These are phyloP conservation scores for Basileuterus tristriatus DNA, from an alignment of 2,797 vertebrate species.

Conservation along the genomic window DNA sequence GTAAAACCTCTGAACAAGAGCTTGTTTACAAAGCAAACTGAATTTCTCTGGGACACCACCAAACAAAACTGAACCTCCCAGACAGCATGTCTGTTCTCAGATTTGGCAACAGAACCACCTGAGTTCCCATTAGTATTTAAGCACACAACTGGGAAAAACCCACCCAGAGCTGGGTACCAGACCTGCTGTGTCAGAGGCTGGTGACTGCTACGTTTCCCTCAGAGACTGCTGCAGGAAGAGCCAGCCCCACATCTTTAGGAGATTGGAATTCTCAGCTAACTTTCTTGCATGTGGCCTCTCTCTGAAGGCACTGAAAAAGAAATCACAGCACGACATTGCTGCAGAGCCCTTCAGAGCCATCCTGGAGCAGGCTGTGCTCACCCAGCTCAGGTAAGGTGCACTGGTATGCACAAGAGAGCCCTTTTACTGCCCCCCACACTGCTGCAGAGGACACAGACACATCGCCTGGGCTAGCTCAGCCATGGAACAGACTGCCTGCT, in stretches of 20 bases:
- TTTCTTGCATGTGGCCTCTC: background rate
- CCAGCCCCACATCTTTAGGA: background rate
- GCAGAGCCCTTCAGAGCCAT: background rate
- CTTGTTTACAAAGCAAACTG: background rate
- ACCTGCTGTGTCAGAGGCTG: background rate
- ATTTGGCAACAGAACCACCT: background rate
- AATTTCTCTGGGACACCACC: background rate
- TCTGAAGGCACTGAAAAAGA: background rate
- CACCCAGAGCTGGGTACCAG: fast-evolving
- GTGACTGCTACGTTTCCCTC: background rate
- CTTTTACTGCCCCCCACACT: background rate
- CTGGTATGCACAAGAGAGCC: background rate
- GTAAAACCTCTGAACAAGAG: background rate
- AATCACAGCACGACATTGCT: background rate
- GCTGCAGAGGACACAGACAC: fast-evolving
- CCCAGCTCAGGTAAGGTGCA: background rate
- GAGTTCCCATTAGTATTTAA: background rate
- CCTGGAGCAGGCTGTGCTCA: background rate
- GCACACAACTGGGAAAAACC: background rate
- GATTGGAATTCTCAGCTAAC: background rate
- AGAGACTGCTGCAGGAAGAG: background rate
- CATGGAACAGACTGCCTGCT: background rate
- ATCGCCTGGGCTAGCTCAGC: background rate
- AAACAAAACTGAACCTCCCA: background rate
- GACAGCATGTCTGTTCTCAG: background rate